A percentile compares a stretch with the other conserved stretches of the same genome.
phyloP scores from a whole-genome alignment of 1,140 invertebrate species.

The Zaprionus vittiger region DNA sequence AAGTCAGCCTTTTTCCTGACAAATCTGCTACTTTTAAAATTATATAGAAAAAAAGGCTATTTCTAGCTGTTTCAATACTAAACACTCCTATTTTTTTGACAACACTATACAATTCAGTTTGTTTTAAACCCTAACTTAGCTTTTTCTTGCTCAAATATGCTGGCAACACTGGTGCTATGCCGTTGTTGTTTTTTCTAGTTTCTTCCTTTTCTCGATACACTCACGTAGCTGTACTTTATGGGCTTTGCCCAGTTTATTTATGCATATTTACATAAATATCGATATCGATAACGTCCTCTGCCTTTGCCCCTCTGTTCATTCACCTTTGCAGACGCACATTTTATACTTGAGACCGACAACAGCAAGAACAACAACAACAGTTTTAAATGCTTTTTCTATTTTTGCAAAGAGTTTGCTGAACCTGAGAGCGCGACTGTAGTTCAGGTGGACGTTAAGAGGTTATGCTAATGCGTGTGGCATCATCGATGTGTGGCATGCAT shows the following conservation, averaged over 20 bases:
- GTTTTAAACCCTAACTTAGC: too few species aligned
- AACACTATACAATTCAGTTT: too few species aligned
- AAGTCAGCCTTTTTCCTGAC: not conserved
- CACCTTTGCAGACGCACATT: slow-evolving; percentile 47
- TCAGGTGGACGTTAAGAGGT: slow-evolving; percentile 24
- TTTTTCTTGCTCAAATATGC: too few species aligned
- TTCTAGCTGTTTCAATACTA: too few species aligned
- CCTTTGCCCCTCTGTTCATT: slow-evolving; percentile 33
- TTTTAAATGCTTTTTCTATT: slow-evolving; percentile 31
- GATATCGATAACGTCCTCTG: slow-evolving; percentile 2
- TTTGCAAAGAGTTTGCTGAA: slow-evolving; percentile 21
- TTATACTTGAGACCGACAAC: slow-evolving; percentile 41
- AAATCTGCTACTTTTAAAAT: too few species aligned
- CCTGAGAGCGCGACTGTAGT: not conserved
- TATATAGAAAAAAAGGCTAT: too few species aligned
- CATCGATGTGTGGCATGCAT: slow-evolving; percentile 19
- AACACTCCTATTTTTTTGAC: too few species aligned
- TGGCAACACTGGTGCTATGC: too few species aligned
- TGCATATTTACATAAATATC: slow-evolving; percentile 57
- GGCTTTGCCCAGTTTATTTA: slow-evolving; percentile 47
- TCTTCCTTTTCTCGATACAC: slow-evolving; percentile 6
- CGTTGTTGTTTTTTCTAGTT: not conserved
- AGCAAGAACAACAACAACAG: slow-evolving; percentile 25
- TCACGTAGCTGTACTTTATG: slow-evolving; percentile 56
- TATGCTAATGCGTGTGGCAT: slow-evolving; percentile 40